Conservation (phyloP, 1,140 invertebrate genomes). For the silkworm (Bombyx mori) region DNA sequence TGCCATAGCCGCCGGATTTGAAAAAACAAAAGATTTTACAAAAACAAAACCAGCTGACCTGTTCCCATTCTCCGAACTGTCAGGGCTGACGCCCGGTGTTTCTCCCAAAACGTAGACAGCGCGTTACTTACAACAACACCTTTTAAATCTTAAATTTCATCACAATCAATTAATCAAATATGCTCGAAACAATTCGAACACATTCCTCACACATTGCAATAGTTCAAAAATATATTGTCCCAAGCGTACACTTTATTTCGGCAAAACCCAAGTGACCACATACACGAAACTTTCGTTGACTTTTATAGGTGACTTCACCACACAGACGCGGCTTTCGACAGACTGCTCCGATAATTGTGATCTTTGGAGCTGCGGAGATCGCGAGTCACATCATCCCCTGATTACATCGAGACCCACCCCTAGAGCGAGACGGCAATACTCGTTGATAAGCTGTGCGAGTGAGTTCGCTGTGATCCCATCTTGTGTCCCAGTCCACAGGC, state of each 20-base stretch:
- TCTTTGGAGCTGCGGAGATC: constrained; percentile 68
- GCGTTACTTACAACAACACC: constrained; percentile 28
- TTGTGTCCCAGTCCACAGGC: constrained; percentile 66
- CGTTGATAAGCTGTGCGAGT: constrained; percentile 20
- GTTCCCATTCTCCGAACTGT: constrained; percentile 70
- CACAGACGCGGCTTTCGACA: constrained; percentile 61
- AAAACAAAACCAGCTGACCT: constrained; percentile 37
- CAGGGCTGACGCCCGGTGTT: constrained; percentile 63
- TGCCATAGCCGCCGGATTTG: too few species aligned
- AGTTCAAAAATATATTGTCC: background rate
- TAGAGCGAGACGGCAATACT: constrained; percentile 38
- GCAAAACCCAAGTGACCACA: constrained; percentile 2
- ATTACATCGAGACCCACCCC: constrained; percentile 68
- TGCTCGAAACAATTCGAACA: too few species aligned
- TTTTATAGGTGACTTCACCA: constrained; percentile 56
- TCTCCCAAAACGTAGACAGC: constrained; percentile 69
- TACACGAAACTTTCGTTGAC: constrained; percentile 35
- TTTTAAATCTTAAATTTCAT: constrained; percentile 14
- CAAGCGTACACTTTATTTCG: too few species aligned
- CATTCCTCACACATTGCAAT: constrained; percentile 2
- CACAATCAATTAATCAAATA: background rate
- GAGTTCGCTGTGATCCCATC: constrained; percentile 50
- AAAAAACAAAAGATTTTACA: background rate
- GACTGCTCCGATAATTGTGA: constrained; percentile 70
- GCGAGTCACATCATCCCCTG: constrained; percentile 70